These are phyloP conservation scores for Cisticola juncidis DNA, from an alignment of 2,113 vertebrate species.

Conservation along the genomic window DNA sequence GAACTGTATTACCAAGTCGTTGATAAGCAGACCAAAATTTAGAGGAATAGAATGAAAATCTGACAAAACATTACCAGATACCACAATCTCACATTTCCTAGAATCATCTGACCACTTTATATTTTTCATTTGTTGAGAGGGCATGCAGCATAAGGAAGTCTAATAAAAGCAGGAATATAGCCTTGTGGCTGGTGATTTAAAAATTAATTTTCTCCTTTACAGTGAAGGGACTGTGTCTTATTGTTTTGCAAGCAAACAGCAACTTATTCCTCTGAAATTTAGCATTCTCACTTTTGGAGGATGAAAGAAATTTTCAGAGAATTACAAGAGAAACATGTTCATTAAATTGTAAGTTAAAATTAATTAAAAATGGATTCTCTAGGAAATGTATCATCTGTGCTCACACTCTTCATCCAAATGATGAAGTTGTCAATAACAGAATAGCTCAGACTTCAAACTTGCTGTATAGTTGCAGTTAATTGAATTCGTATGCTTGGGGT, in stretches of 20 bases:
- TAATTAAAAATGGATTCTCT: slow-evolving; percentile 36
- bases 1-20: neutral
- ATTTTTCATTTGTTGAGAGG: neutral
- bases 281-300: neutral
- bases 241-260: neutral
- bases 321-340: neutral
- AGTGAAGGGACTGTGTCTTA: neutral
- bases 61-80: neutral
- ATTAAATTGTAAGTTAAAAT: slow-evolving; percentile 22
- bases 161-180: neutral
- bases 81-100: neutral
- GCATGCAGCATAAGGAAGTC: neutral
- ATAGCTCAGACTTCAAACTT: slow-evolving; percentile 29
- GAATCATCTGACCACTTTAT: neutral
- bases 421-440: neutral
- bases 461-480: slow-evolving; percentile 27
- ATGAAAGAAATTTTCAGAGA: neutral
- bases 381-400: slow-evolving; percentile 20
- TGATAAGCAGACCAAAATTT: neutral
- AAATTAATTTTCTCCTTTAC: neutral
- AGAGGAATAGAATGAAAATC: neutral
- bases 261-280: neutral
- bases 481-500: slow-evolving; percentile 48
- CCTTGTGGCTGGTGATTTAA: neutral
- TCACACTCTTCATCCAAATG: neutral